Base-by-base conservation (phyloP, 37 sponge, comb jelly and placozoan species). In the Chondrilla cf. caribensis region DNA sequence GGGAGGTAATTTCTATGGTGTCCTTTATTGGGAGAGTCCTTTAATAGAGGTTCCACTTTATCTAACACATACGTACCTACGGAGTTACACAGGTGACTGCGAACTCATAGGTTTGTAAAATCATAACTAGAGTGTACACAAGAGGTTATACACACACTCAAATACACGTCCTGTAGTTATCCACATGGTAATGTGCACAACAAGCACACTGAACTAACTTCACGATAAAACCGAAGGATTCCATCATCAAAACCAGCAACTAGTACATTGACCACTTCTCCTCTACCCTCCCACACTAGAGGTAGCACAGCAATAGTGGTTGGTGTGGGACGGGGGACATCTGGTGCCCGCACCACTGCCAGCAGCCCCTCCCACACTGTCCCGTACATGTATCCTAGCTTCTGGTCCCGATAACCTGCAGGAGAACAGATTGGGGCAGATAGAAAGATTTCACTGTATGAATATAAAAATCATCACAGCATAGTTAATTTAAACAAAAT, bases 221-320 rank as follows among this genome's bases (percentile, higher is more conserved):
- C 81, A 0, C 87, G 80, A 68, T 91, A 95, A 0, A 77, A 82
- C 31, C 92, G 78, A 29, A 95, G 42, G 79, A 24, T 86, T 24
- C 95, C 95, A 84, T 89, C 87, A 43, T 86, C 80, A 79, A 95
- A 95, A 7, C 95, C 95, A 28, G 86, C 90, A 21, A 84, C 41
- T 2, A 89, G 78, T 0, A 88, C 35, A 58, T 79, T 91, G 6
- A 82, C 66, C n/a, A 29, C 14, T 24, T 81, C 72, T 9, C 22
- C 26, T 18, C 24, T 77, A 7, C 78, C 47, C 0, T 41, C n/a
- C 28, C 36, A 26, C 57, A 36, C 40, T 38, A 57, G 58, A 37
- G 41, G 72, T 7, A 73, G 59, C 11, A 73, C 43, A 39, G 44
- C 44, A 17, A 73, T 43, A 73, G 76, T 37, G 1, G 76, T 73